These are phyloP conservation scores for Lipotes vexillifer DNA, from an alignment of 2,113 vertebrate species.

Conservation along the genomic window DNA sequence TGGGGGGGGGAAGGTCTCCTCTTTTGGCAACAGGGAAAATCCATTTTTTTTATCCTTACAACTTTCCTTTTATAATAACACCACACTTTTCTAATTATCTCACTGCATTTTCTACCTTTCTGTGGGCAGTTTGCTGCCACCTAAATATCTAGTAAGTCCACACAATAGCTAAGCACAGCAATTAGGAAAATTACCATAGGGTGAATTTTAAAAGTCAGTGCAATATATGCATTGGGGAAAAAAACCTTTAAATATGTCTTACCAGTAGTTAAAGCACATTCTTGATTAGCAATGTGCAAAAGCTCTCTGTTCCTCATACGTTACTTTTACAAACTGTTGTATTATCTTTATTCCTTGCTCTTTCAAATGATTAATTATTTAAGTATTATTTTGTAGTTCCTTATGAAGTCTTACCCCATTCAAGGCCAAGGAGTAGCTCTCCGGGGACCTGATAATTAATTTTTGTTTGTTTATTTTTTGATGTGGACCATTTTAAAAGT, in stretches of 20 bases:
- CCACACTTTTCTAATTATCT: neutral
- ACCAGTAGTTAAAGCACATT: neutral
- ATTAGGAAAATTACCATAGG: neutral
- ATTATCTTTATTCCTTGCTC: neutral
- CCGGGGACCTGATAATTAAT: neutral
- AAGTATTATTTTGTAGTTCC: neutral
- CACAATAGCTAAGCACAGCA: neutral
- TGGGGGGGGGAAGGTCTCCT: neutral
- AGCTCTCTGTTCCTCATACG: neutral
- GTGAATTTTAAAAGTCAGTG: neutral
- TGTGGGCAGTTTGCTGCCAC: neutral
- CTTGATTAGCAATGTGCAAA: neutral
- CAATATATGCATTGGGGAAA: neutral
- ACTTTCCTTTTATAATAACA: neutral
- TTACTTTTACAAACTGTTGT: neutral
- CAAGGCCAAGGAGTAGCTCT: neutral
- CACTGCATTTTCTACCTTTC: neutral
- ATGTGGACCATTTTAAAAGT: no score
- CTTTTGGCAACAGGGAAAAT: constrained; percentile 1
- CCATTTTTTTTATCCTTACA: neutral
- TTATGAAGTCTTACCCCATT: neutral
- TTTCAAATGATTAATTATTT: neutral
- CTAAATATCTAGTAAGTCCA: neutral
- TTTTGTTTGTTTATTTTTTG: neutral
- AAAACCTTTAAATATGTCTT: neutral